These are phyloP conservation scores for Mionectes olivaceus DNA, from an alignment of 2,797 vertebrate species.

Conservation along the genomic window DNA sequence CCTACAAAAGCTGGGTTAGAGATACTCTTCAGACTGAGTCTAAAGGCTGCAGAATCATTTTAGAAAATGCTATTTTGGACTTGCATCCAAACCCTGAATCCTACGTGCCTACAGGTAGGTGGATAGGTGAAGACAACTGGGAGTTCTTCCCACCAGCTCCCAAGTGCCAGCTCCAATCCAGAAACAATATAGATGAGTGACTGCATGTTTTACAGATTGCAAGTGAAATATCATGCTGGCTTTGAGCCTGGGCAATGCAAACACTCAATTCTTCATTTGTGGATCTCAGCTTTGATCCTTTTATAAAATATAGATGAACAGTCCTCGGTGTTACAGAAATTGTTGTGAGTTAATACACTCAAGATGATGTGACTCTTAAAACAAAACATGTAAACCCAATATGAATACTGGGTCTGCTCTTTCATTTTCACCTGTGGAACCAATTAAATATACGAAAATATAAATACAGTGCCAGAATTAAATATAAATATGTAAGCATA, in stretches of 20 bases:
- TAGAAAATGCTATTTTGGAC: background rate
- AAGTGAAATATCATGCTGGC: constrained; percentile 36
- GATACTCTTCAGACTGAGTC: background rate
- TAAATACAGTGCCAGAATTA: background rate
- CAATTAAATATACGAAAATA: background rate
- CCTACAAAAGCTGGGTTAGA: background rate
- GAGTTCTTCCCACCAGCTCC: constrained; percentile 51
- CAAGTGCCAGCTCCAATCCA: constrained; percentile 37
- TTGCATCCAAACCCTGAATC: constrained; percentile 24
- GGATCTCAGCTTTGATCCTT: constrained; percentile 9
- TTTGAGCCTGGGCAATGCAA: background rate
- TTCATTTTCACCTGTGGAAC: background rate
- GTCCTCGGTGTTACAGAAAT: background rate
- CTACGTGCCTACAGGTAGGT: constrained; percentile 27
- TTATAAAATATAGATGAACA: background rate
- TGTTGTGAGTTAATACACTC: background rate
- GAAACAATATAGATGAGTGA: constrained; percentile 47
- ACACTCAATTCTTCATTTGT: constrained; percentile 14
- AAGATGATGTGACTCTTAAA: background rate
- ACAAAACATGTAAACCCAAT: background rate
- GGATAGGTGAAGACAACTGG: constrained; percentile 60
- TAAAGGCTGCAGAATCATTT: background rate
- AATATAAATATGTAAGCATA: background rate
- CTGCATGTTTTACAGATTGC: constrained; percentile 41
- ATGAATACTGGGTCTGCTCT: background rate